These are phyloP conservation scores for Cosmorhoe ocellata DNA, from an alignment of 2,888 invertebrate genomes.

Conservation along the genomic window DNA sequence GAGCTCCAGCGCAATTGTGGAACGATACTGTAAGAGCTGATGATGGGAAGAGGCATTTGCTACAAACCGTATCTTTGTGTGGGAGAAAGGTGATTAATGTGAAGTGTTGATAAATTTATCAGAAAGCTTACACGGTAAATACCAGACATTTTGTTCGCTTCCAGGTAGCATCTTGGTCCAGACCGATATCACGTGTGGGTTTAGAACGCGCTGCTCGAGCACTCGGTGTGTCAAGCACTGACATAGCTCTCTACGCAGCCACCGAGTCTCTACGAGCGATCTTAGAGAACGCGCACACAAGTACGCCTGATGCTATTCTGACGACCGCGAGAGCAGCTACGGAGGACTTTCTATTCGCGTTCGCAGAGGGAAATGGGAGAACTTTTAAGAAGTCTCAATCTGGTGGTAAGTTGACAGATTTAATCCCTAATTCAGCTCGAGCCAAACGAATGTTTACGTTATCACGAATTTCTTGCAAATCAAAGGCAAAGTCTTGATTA, in stretches of 20 bases:
- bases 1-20: slow-evolving; percentile 71
- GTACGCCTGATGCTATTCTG: slow-evolving; percentile 82
- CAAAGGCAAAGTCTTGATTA: no score
- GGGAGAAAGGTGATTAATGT: slow-evolving; percentile 86
- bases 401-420: slow-evolving; percentile 58
- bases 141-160: neutral
- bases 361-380: slow-evolving; percentile 71
- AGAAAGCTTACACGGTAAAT: no score
- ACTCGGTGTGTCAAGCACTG: slow-evolving; percentile 84
- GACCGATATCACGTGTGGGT: slow-evolving; percentile 81
- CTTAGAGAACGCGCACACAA: slow-evolving; percentile 77
- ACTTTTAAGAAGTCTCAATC: slow-evolving; percentile 80
- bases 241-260: slow-evolving; percentile 84
- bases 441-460: no score
- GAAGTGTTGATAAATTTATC: no score
- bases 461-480: no score
- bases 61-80: slow-evolving; percentile 86
- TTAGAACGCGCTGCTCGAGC: slow-evolving; percentile 82
- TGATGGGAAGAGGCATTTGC: slow-evolving; percentile 77
- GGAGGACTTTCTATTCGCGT: slow-evolving; percentile 80
- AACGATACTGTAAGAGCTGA: slow-evolving; percentile 82
- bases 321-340: slow-evolving; percentile 84
- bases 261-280: slow-evolving; percentile 85
- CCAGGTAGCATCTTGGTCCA: slow-evolving; percentile 87
- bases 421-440: no score